Evolutionary conservation across 2,113 vertebrate species (phyloP).

Genomic region (Cyprinus carpio): DNA sequence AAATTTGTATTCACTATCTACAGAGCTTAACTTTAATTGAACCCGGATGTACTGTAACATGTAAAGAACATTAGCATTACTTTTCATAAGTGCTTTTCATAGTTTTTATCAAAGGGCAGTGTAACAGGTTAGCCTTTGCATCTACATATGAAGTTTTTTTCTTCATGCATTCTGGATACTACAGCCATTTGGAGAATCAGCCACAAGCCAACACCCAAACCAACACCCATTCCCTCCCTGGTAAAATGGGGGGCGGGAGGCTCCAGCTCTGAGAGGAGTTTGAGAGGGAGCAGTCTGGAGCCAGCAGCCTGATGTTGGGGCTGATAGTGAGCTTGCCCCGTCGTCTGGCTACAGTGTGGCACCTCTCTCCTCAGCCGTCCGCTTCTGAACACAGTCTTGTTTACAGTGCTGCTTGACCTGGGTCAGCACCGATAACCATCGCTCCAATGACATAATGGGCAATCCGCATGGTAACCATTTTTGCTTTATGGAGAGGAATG

Average conservation of each 20-base stretch:
- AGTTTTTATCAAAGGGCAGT: not conserved
- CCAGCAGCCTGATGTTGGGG: constrained; percentile 51
- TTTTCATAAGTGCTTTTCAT: not conserved
- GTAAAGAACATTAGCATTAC: not conserved
- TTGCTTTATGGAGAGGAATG: constrained; percentile 42
- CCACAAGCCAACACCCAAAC: constrained; percentile 26
- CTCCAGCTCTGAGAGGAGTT: constrained; percentile 7
- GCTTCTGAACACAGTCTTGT: constrained; percentile 43
- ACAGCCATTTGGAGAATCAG: not conserved
- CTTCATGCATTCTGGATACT: not conserved
- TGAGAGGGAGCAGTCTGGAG: constrained; percentile 55
- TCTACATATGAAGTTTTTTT: not conserved
- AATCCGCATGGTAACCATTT: constrained; percentile 31
- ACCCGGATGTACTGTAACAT: not conserved
- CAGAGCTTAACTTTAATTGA: not conserved
- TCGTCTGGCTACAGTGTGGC: constrained; percentile 32
- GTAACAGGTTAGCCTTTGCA: not conserved
- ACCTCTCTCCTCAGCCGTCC: not conserved
- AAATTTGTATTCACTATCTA: not conserved
- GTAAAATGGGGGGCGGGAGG: not conserved
- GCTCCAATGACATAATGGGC: constrained; percentile 47
- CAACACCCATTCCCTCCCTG: not conserved
- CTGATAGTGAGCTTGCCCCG: constrained; percentile 43
- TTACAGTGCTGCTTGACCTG: constrained; percentile 48
- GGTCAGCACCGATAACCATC: constrained; percentile 55